A percentile compares a stretch with the other conserved stretches of the same genome.
phyloP scores from a whole-genome alignment of 1,140 invertebrate genomes.

The Campoletis sonorensis region DNA sequence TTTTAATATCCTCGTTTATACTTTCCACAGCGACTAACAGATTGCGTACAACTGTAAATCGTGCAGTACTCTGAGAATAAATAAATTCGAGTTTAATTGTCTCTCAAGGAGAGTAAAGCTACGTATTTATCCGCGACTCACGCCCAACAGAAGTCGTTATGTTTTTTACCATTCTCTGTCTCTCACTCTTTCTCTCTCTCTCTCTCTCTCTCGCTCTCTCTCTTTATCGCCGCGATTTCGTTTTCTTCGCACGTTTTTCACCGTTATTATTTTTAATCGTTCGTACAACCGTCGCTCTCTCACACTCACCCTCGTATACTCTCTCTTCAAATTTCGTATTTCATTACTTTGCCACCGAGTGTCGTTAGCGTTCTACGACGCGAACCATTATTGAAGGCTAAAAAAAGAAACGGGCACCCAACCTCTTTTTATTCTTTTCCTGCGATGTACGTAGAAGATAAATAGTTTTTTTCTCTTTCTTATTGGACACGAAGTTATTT shows the following conservation, averaged over 20 bases:
- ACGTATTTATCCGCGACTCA: conserved; percentile 21
- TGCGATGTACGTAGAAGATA: too few species aligned
- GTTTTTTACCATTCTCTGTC: neutral
- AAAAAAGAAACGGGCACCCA: neutral
- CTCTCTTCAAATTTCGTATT: neutral
- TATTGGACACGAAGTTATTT: too few species aligned
- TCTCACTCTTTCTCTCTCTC: neutral
- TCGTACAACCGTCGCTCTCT: neutral
- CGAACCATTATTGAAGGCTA: neutral
- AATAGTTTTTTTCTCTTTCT: too few species aligned
- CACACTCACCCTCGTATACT: neutral
- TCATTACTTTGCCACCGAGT: neutral
- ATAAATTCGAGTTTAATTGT: conserved; percentile 59
- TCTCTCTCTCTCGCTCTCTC: too few species aligned
- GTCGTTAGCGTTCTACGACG: neutral
- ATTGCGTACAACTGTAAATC: neutral
- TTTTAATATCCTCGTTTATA: neutral
- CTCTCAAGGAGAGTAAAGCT: conserved; percentile 24
- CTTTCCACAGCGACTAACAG: neutral
- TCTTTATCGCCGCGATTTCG: neutral
- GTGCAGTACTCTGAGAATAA: conserved; percentile 34
- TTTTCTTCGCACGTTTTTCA: conserved; percentile 27
- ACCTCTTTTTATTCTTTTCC: neutral
- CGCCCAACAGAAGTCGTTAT: conserved; percentile 24
- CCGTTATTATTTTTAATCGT: conserved; percentile 37